A percentile compares a stretch with the other conserved stretches of the same genome.
phyloP scores from a whole-genome alignment of 2,888 invertebrate species.

The Junonia oenone region DNA sequence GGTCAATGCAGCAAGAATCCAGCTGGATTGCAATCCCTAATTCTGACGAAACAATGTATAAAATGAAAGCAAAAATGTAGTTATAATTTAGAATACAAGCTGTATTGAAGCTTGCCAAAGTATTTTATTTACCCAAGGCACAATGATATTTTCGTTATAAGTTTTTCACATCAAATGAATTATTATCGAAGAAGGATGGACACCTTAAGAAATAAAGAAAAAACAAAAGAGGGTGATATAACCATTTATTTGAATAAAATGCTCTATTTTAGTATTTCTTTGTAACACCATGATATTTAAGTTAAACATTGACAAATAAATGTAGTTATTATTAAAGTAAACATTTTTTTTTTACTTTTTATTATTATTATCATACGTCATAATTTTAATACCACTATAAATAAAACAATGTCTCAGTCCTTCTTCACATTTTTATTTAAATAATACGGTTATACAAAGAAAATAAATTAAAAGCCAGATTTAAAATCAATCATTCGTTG shows the following conservation, averaged over 20 bases:
- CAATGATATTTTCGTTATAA: too few species aligned
- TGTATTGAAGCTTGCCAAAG: too few species aligned
- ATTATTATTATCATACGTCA: constrained; percentile 48
- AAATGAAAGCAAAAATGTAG: too few species aligned
- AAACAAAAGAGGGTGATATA: constrained; percentile 60
- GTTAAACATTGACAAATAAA: constrained; percentile 64
- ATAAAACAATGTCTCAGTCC: constrained; percentile 76
- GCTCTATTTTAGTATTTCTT: constrained; percentile 73
- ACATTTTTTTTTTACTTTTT: constrained; percentile 40
- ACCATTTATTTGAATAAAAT: constrained; percentile 77
- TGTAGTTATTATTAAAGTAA: constrained; percentile 65
- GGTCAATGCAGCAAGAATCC: too few species aligned
- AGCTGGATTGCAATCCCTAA: too few species aligned
- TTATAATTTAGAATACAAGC: too few species aligned
- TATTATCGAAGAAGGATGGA: background rate
- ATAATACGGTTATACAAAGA: constrained; percentile 79
- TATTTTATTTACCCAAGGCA: too few species aligned
- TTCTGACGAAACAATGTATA: too few species aligned
- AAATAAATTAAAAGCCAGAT: constrained; percentile 78
- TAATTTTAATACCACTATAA: constrained; percentile 57
- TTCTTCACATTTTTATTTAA: constrained; percentile 71
- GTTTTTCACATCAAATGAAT: too few species aligned
- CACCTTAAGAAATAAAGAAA: constrained; percentile 14
- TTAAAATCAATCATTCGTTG: constrained; percentile 75
- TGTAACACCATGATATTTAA: constrained; percentile 75